Evolutionary conservation across 2,888 invertebrate genomes (phyloP).

Genomic region (Stramonita haemastoma): DNA sequence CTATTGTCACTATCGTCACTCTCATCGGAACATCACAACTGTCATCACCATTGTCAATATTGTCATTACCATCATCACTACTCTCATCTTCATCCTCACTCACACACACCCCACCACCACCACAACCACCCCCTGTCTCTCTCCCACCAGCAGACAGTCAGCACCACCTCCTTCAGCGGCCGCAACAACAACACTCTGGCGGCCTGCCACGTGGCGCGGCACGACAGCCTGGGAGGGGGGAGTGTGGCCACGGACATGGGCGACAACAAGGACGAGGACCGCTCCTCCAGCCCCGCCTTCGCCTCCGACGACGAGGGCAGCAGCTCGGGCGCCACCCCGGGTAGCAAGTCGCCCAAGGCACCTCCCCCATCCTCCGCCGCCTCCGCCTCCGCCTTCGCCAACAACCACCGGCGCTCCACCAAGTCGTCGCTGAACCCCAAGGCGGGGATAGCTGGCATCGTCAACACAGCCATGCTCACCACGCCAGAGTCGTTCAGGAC

Average conservation of each 20-base stretch:
- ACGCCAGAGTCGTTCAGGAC: slow-evolving; percentile 38
- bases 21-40: too few species aligned
- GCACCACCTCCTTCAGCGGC: slow-evolving; percentile 51
- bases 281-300: slow-evolving; percentile 94
- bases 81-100: too few species aligned
- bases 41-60: too few species aligned
- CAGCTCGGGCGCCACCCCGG: slow-evolving; percentile 58
- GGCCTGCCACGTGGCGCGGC: slow-evolving; percentile 52
- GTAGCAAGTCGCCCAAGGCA: slow-evolving; percentile 42
- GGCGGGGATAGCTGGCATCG: slow-evolving; percentile 42
- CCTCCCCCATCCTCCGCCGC: slow-evolving; percentile 31
- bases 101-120: too few species aligned
- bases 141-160: slow-evolving; percentile 32
- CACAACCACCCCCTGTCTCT: not conserved
- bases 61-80: too few species aligned
- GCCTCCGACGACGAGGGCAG: slow-evolving; percentile 88
- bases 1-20: too few species aligned
- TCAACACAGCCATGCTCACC: slow-evolving; percentile 46
- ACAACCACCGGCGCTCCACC: slow-evolving; percentile 16
- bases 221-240: slow-evolving; percentile 60
- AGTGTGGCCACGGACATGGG: slow-evolving; percentile 48
- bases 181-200: slow-evolving; percentile 60
- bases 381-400: slow-evolving; percentile 8
- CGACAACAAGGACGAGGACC: slow-evolving; percentile 81
- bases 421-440: slow-evolving; percentile 39